Base-by-base conservation (phyloP, 2,797 vertebrate genomes). In the Ceryle rudis region DNA sequence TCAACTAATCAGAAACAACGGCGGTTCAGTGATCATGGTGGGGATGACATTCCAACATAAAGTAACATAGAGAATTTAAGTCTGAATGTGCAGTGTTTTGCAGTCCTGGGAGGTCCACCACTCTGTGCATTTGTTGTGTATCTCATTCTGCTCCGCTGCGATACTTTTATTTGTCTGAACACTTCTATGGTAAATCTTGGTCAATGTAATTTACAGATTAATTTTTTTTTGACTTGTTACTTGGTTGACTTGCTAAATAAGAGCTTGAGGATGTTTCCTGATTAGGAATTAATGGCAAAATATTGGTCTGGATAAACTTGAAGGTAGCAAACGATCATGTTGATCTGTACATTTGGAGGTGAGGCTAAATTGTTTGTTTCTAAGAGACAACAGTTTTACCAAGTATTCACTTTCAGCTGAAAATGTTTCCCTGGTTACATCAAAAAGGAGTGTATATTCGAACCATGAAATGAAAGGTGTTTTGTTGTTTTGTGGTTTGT, bases 1-100 rank as follows among this genome's bases (percentile, higher is more conserved):
- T 99, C 99, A 2, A 99, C 99, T 87, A 99, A 99, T 95, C 99
- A 99, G 99, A 98, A 99, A 62, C 98, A 99, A 54, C 97, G 98
- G 58, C 98, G 98, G 20, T 99, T 98, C 96, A 99, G 98, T n/a
- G 98, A 99, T 95, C 98, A 99, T 35, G 97, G 99, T 99, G 98
- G 96, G 99, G 97, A 97, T 97, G 97, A 58, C n/a, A 23, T 96
- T 97, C 98, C 98, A 96, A 96, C 95, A 97, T 98, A 97, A 98
- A 97, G 95, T 98, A 98, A 97, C 98, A 96, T 75, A 92, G 88
- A 67, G 97, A 89, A 69, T 97, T 97, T 80, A 85, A 98, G 95
- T 95, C 98, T 98, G 96, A 98, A 94, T 98, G 97, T 97, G 97
- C 97, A 95, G 95, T 92, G 96, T 85, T 97, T 88, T 81, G 97